These are phyloP conservation scores for Drosophila tsacasi DNA, from an alignment of 1,140 invertebrate species.

Conservation along the genomic window DNA sequence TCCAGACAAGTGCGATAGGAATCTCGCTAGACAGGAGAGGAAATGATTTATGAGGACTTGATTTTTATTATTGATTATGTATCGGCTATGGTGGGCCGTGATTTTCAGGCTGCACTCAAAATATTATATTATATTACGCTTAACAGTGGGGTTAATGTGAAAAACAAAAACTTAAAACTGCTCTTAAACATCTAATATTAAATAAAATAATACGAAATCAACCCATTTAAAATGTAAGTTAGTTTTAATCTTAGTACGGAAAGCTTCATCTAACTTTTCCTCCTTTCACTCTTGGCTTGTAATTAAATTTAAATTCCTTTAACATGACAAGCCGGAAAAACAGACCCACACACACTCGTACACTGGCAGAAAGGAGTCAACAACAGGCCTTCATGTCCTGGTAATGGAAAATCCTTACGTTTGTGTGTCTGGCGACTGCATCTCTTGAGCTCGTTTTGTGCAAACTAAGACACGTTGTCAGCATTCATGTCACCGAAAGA, in stretches of 20 bases:
- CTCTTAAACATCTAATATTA: too few species aligned
- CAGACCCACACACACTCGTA: constrained; percentile 43
- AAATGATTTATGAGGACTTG: constrained; percentile 71
- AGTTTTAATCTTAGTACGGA: neutral
- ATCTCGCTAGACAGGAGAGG: constrained; percentile 56
- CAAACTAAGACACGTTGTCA: constrained; percentile 84
- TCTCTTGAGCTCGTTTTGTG: constrained; percentile 79
- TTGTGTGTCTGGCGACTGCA: constrained; percentile 46
- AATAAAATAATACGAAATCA: neutral
- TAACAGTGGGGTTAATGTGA: too few species aligned
- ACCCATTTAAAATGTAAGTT: neutral
- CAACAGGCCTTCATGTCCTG: constrained; percentile 52
- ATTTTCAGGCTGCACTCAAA: neutral
- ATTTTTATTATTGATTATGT: constrained; percentile 78
- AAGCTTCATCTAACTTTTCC: neutral
- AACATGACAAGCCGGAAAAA: constrained; percentile 72
- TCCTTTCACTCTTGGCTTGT: constrained; percentile 37
- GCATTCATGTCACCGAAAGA: constrained; percentile 74
- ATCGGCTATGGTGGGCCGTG: constrained; percentile 29
- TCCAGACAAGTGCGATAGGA: constrained; percentile 51
- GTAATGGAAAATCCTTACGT: constrained; percentile 27
- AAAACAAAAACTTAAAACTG: neutral
- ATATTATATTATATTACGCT: neutral
- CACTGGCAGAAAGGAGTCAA: constrained; percentile 42
- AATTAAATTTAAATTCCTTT: constrained; percentile 83